These are phyloP conservation scores for Aricia artaxerxes DNA, from an alignment of 2,888 invertebrate genomes.

Conservation along the genomic window DNA sequence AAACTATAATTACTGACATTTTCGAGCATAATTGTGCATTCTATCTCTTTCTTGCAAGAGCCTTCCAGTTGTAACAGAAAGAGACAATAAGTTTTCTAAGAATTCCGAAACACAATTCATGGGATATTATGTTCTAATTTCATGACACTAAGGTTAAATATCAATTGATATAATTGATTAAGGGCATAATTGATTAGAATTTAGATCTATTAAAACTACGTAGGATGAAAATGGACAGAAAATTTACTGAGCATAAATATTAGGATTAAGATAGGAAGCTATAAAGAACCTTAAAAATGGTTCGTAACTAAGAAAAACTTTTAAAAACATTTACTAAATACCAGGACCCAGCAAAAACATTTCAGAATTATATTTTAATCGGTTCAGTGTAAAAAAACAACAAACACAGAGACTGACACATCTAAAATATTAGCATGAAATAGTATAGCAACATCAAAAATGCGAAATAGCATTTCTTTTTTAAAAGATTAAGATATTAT, in stretches of 20 bases:
- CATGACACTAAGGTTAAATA: not conserved
- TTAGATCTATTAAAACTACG: constrained; percentile 10
- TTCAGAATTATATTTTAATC: too few species aligned
- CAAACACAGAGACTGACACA: too few species aligned
- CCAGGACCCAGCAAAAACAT: too few species aligned
- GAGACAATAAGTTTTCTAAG: not conserved
- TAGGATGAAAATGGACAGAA: constrained; percentile 11
- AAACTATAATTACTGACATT: not conserved
- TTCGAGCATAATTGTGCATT: not conserved
- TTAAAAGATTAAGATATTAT: too few species aligned
- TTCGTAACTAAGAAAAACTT: too few species aligned
- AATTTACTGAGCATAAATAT: constrained; percentile 6
- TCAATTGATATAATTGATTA: constrained; percentile 14
- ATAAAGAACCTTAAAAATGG: too few species aligned
- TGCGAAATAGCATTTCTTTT: too few species aligned
- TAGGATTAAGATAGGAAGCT: not conserved
- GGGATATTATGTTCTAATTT: not conserved
- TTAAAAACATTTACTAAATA: too few species aligned
- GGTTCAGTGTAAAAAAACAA: too few species aligned
- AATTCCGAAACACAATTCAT: not conserved
- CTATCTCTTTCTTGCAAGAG: not conserved
- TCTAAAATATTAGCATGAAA: too few species aligned
- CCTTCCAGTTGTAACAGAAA: not conserved
- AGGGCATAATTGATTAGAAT: not conserved
- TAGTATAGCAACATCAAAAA: too few species aligned